Evolutionary conservation across 2,888 invertebrate species (phyloP).

Genomic region (Endotricha flammealis): DNA sequence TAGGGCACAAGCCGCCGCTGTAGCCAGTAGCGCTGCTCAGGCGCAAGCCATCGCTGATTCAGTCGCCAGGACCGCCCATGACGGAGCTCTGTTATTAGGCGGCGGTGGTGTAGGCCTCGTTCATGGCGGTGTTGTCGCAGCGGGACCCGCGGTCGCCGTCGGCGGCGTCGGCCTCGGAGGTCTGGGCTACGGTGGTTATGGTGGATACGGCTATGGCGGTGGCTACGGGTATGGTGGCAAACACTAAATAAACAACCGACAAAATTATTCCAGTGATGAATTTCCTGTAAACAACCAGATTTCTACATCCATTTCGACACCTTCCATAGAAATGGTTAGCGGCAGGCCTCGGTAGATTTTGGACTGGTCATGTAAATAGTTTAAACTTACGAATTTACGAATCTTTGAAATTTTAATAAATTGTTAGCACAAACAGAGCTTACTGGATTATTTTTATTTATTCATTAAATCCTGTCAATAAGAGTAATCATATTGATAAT

Average conservation of each 20-base stretch:
- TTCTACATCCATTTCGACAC: conserved; percentile 62
- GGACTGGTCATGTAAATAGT: conserved; percentile 44
- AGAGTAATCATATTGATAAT: too few species aligned
- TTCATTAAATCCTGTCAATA: too few species aligned
- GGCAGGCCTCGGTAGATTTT: conserved; percentile 55
- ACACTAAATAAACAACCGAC: conserved; percentile 15
- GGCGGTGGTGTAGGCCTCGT: conserved; percentile 28
- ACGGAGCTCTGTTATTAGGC: conserved; percentile 52
- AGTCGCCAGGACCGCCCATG: conserved; percentile 54
- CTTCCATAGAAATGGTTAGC: conserved; percentile 59
- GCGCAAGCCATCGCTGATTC: conserved; percentile 58
- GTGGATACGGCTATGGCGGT: conserved; percentile 12
- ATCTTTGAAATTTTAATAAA: conserved; percentile 39
- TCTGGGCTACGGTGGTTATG: conserved; percentile 12
- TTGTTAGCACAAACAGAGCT: conserved; percentile 31
- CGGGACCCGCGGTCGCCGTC: conserved; percentile 25
- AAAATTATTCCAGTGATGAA: conserved; percentile 22
- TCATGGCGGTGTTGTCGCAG: conserved; percentile 21
- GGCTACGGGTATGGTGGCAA: conserved; percentile 21
- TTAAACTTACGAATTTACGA: conserved; percentile 29
- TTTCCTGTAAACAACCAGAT: conserved; percentile 39
- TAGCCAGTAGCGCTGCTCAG: conserved; percentile 52
- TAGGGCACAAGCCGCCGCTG: conserved; percentile 50
- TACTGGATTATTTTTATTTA: conserved; percentile 13
- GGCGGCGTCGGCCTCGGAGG: conserved; percentile 22